Conservation (phyloP, 2,888 invertebrate genomes). For the Nematopogon swammerdamellus region DNA sequence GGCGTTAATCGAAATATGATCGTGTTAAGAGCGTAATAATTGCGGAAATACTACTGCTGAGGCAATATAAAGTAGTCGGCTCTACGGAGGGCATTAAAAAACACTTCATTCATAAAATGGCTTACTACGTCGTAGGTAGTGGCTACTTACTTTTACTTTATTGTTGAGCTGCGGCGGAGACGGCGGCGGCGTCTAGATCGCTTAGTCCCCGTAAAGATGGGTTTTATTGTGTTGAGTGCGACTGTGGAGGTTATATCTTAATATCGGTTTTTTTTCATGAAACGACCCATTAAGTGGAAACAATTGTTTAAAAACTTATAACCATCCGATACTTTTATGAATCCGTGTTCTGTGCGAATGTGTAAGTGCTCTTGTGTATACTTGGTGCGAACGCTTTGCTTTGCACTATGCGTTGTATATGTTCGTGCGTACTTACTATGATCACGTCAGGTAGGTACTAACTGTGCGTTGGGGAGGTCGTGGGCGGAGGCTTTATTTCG, state of each 20-base stretch:
- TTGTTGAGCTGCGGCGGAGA: not conserved
- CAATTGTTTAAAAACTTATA: conserved; percentile 57
- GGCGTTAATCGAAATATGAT: not conserved
- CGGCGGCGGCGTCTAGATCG: conserved; percentile 47
- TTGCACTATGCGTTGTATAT: too few species aligned
- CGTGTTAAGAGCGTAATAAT: conserved; percentile 27
- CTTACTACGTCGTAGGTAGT: not conserved
- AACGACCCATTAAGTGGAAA: conserved; percentile 56
- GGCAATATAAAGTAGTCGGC: conserved; percentile 30
- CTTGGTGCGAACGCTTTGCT: too few species aligned
- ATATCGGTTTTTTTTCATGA: conserved; percentile 57
- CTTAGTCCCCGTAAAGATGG: conserved; percentile 48
- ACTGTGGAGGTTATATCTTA: conserved; percentile 52
- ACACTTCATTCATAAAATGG: conserved; percentile 43
- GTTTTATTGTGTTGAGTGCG: conserved; percentile 46
- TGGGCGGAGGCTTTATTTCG: too few species aligned
- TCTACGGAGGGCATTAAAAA: conserved; percentile 37
- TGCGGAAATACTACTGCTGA: conserved; percentile 40
- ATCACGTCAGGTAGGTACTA: too few species aligned
- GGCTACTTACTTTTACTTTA: not conserved
- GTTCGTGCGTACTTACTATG: too few species aligned
- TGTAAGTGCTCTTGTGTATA: too few species aligned
- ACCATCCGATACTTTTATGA: too few species aligned
- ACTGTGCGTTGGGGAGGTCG: too few species aligned
- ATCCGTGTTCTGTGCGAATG: too few species aligned